A percentile compares a stretch with the other conserved stretches of the same genome.
Evolutionary conservation across 2,888 invertebrate genomes (phyloP).

Genomic region (Erebia ligea): DNA sequence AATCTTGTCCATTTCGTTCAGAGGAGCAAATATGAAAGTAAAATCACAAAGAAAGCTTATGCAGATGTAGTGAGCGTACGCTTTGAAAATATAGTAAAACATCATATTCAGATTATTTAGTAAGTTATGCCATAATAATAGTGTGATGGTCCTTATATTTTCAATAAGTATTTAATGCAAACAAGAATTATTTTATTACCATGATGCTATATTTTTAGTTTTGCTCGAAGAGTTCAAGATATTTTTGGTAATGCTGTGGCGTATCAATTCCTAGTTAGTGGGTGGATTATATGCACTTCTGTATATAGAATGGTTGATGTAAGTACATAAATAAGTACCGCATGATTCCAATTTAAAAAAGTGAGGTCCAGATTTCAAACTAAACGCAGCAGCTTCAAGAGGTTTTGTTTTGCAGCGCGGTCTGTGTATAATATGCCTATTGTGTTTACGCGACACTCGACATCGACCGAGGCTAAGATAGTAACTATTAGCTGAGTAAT

Average conservation of each 20-base stretch:
- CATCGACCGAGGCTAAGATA: too few relatives aligned
- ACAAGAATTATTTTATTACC: neutral
- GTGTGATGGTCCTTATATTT: neutral
- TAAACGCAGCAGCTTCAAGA: too few relatives aligned
- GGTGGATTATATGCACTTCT: conserved; percentile 50
- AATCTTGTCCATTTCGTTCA: conserved; percentile 40
- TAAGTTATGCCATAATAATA: conserved; percentile 23
- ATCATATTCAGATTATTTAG: conserved; percentile 42
- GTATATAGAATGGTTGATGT: conserved; percentile 48
- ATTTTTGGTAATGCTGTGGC: conserved; percentile 47
- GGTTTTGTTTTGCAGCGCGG: too few relatives aligned
- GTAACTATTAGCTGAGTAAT: too few relatives aligned
- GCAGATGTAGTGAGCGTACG: conserved; percentile 34
- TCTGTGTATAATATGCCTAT: too few relatives aligned
- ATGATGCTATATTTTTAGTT: conserved; percentile 35
- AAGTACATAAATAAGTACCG: conserved; percentile 25
- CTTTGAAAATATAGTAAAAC: conserved; percentile 39
- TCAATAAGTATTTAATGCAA: neutral
- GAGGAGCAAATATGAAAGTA: conserved; percentile 36
- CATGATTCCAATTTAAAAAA: too few relatives aligned
- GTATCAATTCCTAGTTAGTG: conserved; percentile 48
- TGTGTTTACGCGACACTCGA: too few relatives aligned
- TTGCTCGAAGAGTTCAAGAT: conserved; percentile 42
- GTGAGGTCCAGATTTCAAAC: too few relatives aligned
- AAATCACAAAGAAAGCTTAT: conserved; percentile 22